A percentile compares a stretch with the other conserved stretches of the same genome.
These are phyloP conservation scores for Camptogramma bilineatum DNA, from an alignment of 2,888 invertebrate genomes.

Conservation along the genomic window DNA sequence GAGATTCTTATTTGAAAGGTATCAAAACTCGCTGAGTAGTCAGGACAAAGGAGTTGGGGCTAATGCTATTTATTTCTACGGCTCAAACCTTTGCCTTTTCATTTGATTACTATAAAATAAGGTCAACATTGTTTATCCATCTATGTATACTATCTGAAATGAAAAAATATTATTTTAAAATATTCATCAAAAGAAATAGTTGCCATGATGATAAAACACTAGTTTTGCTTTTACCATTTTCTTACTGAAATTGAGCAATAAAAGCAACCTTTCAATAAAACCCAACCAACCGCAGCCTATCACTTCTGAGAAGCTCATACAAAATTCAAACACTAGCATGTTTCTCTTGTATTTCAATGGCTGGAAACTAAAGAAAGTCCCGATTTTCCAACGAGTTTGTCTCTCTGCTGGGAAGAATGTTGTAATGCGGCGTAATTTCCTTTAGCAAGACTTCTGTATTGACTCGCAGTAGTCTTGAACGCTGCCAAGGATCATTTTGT, in stretches of 20 bases:
- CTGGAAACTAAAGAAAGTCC: constrained; percentile 42
- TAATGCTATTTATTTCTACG: constrained; percentile 57
- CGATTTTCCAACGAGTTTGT: constrained; percentile 53
- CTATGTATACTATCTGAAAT: not conserved
- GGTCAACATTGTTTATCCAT: constrained; percentile 7
- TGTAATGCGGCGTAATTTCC: constrained; percentile 67
- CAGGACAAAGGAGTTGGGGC: constrained; percentile 56
- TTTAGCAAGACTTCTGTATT: constrained; percentile 60
- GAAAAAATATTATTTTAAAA: not conserved
- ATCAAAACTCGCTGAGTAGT: constrained; percentile 67
- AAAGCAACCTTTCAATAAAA: constrained; percentile 33
- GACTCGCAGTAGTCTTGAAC: constrained; percentile 58
- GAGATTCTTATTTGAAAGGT: constrained; percentile 61
- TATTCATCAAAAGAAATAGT: not conserved
- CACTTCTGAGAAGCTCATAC: constrained; percentile 44
- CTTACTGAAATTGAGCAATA: constrained; percentile 29
- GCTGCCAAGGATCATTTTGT: constrained; percentile 67
- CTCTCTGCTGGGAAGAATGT: constrained; percentile 53
- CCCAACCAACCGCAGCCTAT: constrained; percentile 39
- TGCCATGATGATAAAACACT: not conserved
- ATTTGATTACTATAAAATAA: constrained; percentile 16
- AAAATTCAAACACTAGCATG: constrained; percentile 47
- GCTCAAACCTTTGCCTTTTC: constrained; percentile 24
- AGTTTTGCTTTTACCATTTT: constrained; percentile 15
- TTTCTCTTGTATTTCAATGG: constrained; percentile 48